Evolutionary conservation across 1,140 invertebrate genomes (phyloP), one percentile per base, ranked within the genome.

Genomic region (Cataglyphis hispanica): DNA sequence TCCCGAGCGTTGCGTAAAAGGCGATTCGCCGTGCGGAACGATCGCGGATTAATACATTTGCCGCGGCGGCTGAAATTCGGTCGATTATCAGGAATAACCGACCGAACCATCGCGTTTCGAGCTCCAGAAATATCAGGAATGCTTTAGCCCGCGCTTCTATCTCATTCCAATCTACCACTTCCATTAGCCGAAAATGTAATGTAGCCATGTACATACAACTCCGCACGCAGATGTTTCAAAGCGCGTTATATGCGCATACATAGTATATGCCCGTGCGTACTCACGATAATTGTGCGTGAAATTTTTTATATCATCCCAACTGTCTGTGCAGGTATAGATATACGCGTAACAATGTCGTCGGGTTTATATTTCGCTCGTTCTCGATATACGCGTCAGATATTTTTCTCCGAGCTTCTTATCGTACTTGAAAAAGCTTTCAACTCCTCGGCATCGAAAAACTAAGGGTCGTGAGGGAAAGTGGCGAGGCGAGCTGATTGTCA

Each of bases 181-280:
- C 90, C 87, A 91, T 91, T 91, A 91, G 87, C 89, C 81, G 81
- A 77, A 91, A 91, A 91, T 90, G 90, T 90, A 90, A 90, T 87
- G 84, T 85, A 88, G 58, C 77, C 56, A 85, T 83, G 85, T 84
- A 60, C 72, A 70, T 84, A 60, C 72, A 70, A 76, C 75, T 84
- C 37, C 19, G 11, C 64, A 34, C 76, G 53, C 53, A 46, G 75
- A 58, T 85, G 64, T 60, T 83, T 72, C 78, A 74, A 74, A 60
- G 66, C 66, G 40, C 31, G 50, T 70, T 31, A 37, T 43, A 22
- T 64, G 72, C 22, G 37, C 13, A 61, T 34, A n/a, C 25, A 63
- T 84, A 19, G 61, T 77, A 50, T 37, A 46, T 27, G 13, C 8
- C 25, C 61, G 60, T 31, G 2, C 31, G 37, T 78, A 63, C 64